Percentiles rank a stretch among this genome's conserved stretches.
Conservation (phyloP, 2,888 invertebrate species). For the Cantharis rufa region DNA sequence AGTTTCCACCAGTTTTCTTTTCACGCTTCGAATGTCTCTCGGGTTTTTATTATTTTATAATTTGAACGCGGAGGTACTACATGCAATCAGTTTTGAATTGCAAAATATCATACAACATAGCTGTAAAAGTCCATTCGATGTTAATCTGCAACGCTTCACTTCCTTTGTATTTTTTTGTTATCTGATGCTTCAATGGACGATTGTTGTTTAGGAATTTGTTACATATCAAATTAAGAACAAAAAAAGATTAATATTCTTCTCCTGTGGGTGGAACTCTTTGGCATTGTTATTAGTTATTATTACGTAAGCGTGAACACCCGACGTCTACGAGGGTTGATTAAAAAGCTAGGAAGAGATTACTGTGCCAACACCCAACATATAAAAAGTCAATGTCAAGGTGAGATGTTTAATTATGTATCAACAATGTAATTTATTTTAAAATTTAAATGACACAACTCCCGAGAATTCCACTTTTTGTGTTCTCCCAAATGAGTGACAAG, state of each 20-base stretch:
- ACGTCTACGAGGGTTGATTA: not conserved
- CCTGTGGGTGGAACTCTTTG: not conserved
- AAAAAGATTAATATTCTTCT: not conserved
- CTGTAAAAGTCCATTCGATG: not conserved
- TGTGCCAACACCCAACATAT: not conserved
- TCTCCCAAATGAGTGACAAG: not conserved
- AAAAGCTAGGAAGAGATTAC: not conserved
- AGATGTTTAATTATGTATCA: not conserved
- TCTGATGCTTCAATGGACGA: slow-evolving; percentile 1
- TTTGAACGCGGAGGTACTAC: not conserved
- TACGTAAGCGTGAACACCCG: not conserved
- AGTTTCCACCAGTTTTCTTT: not conserved
- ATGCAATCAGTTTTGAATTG: not conserved
- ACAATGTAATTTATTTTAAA: not conserved
- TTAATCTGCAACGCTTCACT: slow-evolving; percentile 2
- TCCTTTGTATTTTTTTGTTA: slow-evolving; percentile 1
- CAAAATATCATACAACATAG: not conserved
- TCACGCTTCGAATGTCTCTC: too few relatives aligned
- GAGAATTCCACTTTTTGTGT: not conserved
- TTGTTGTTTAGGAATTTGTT: not conserved
- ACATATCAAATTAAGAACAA: not conserved
- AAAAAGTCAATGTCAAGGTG: not conserved
- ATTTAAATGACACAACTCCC: not conserved
- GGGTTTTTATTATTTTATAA: not conserved
- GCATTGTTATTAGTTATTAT: not conserved